Percentiles rank a stretch among this genome's conserved stretches.
Conservation (phyloP, 1,140 invertebrate genomes). For the Cryptotermes secundus region DNA sequence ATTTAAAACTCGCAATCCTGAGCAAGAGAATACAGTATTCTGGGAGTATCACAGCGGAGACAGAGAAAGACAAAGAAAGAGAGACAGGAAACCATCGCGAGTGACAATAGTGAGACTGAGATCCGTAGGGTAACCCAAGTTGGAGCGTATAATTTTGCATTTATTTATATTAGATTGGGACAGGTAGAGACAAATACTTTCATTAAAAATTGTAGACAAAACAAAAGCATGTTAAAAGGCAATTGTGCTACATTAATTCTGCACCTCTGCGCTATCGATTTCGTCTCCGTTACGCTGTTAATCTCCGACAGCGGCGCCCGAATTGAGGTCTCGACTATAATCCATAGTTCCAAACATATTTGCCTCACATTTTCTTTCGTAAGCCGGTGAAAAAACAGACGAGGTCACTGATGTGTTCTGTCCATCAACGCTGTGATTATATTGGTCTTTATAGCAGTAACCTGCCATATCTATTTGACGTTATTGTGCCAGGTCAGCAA, state of each 20-base stretch:
- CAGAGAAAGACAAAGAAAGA: neutral
- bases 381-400: no score
- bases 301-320: neutral
- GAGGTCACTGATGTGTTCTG: no score
- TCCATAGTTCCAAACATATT: no score
- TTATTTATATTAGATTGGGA: neutral
- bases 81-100: neutral
- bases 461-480: no score
- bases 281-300: neutral
- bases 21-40: no score
- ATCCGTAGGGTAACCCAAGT: neutral
- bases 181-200: neutral
- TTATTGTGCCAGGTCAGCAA: no score
- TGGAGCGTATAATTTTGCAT: conserved; percentile 5
- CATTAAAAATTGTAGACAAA: neutral
- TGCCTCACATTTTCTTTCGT: no score
- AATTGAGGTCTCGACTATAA: neutral
- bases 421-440: no score
- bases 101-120: neutral
- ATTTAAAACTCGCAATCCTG: neutral
- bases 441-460: no score
- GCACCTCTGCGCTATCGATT: neutral
- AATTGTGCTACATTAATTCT: neutral
- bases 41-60: neutral
- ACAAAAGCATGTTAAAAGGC: neutral